Base-by-base conservation (phyloP, 2,888 invertebrate species). In the Acanthosepion esculentum region DNA sequence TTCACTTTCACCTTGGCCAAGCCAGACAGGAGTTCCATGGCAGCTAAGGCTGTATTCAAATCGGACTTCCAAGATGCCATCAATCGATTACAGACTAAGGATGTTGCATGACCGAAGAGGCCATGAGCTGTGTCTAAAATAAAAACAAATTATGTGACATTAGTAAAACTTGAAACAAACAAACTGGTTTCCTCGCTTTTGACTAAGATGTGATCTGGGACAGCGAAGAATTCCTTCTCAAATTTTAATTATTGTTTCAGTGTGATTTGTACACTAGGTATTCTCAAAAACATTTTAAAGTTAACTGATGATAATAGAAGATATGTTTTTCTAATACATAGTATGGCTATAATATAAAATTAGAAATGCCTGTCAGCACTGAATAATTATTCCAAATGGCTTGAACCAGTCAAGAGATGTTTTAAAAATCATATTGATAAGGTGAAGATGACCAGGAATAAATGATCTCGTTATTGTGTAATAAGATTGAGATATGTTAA, bases 21-120 rank as follows among this genome's bases (percentile, higher is more conserved):
- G 20, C 99, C 99, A 15, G 99, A 98, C 0, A 99, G 98, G 94
- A 99, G 98, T 97, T 99, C 99, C 95, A 99, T 98, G 0, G 99
- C 99, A 0, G 99, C 99, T 95, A 99, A 97, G 0, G 99, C 99
- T 91, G 99, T 98, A 97, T 99, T 99, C 95, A 99, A 98, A 97
- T 99, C 99, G 0, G 98, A 98, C 98, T 99, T 99, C 99, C 99
- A 99, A 0, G 99, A 98, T 0, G 99, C 99, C 97, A 99, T 99
- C 95, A 99, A 98, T 48, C 99, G 98, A 97, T 99, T 99, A 97
- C 99, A 99, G 91, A 99, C 99, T 96, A 99, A 98, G 97, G 99
- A 99, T 0, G 99, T 99, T 18, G 99, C 99, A 95, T 99, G 98
- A 0, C 99, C 99, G 97, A 99, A 99, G 95, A 99, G 97, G 5